A percentile compares a stretch with the other conserved stretches of the same genome.
Evolutionary conservation across 2,888 invertebrate genomes (phyloP).

Genomic region (Rhogogaster chlorosoma): DNA sequence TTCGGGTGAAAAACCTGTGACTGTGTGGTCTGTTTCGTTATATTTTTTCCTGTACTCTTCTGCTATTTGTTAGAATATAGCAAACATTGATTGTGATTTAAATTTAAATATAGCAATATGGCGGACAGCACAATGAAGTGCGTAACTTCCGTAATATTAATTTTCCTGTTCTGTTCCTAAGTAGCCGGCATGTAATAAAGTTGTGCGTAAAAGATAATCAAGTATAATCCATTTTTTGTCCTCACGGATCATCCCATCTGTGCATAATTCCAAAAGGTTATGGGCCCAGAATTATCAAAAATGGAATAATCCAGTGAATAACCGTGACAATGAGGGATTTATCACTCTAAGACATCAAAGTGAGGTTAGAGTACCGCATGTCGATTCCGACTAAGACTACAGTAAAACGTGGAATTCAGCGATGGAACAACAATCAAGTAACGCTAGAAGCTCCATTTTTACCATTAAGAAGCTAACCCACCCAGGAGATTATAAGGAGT

Average conservation of each 20-base stretch:
- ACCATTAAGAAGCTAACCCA: neutral
- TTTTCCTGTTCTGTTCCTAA: neutral
- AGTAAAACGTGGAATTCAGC: neutral
- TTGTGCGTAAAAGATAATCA: neutral
- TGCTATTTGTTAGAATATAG: neutral
- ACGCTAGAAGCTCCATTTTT: neutral
- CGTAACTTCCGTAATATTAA: neutral
- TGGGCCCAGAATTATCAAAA: neutral
- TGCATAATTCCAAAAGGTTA: neutral
- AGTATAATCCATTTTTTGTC: neutral
- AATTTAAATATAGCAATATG: neutral
- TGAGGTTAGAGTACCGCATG: neutral
- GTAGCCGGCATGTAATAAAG: neutral
- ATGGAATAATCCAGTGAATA: neutral
- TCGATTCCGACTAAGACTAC: neutral
- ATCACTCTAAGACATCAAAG: neutral
- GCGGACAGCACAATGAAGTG: neutral
- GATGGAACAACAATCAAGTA: neutral
- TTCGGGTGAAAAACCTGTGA: slow-evolving; percentile 65
- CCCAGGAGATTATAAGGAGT: slow-evolving; percentile 6
- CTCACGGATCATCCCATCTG: too few relatives aligned
- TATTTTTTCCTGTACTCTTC: slow-evolving; percentile 52
- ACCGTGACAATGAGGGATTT: neutral
- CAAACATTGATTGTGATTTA: neutral
- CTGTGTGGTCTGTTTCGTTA: slow-evolving; percentile 66